Evolutionary conservation across 2,113 vertebrate species (phyloP), one percentile per base, ranked within the genome.

Genomic region (Pandion haliaetus): DNA sequence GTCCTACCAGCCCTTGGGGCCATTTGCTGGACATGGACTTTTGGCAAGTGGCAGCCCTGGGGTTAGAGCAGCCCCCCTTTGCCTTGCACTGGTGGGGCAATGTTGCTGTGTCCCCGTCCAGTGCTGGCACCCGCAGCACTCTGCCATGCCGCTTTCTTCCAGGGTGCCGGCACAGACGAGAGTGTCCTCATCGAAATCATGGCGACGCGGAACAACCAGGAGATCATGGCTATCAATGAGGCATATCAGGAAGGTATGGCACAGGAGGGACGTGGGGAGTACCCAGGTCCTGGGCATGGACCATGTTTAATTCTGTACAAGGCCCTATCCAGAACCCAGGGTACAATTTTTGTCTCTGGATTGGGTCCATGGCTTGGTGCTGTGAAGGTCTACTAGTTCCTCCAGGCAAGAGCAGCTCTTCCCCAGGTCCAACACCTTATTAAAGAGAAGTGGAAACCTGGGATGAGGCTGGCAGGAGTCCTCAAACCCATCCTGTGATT

Each of bases 91-190:
- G 26, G 10, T 0, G 1, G 42, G 24, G 73, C 1, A 21, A 67
- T 74, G 94, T 47, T 4, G 7, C 25, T 1, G 0, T 25, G 34
- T 80, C 66, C 40, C 63, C 14, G 1, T 40, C 14, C 67, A 36
- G 31, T 5, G 3, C 8, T 79, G 87, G 66, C 54, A 90, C 24
- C 28, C 10, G 1, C 62, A 90, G 74, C 44, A 63, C 20, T 28
- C 31, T 12, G 2, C 42, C 57, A 3, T 38, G 25, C 57, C 2
- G 0, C 38, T 95, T 15, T 97, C 36, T 95, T 89, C 34, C 94
- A 99, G 99, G 99, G 99, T 5, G 99, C 98, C 0, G 99, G 99
- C 67, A 99, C 99, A 5, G 99, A 99, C 38, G 99, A 99, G 95
- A 99, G 99, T 1, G 71, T 98, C 82, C 98, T 99, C 77, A 99